These are phyloP conservation scores for Poecilobothrus nobilitatus DNA, from an alignment of 2,888 invertebrate genomes.

Conservation along the genomic window DNA sequence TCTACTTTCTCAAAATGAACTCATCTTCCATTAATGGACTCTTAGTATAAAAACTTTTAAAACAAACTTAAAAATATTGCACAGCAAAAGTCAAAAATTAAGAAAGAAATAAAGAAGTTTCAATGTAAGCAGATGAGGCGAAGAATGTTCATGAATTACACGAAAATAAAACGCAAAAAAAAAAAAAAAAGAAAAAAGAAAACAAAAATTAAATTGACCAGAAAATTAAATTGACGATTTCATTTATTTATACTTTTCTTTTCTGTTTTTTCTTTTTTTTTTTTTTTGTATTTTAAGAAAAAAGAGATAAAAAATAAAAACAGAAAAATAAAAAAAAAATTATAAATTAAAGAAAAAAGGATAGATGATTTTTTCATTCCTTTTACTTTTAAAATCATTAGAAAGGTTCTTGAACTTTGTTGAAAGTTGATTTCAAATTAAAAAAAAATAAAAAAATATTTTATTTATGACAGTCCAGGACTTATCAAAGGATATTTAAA, in stretches of 20 bases:
- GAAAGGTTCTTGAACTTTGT: background rate
- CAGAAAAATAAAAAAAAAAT: background rate
- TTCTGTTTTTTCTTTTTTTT: too few relatives aligned
- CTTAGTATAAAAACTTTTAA: too few relatives aligned
- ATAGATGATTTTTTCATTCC: too few relatives aligned
- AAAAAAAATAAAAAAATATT: too few relatives aligned
- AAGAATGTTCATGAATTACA: too few relatives aligned
- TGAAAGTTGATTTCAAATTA: background rate
- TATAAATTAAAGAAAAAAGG: too few relatives aligned
- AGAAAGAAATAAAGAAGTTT: background rate
- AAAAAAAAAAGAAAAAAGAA: background rate
- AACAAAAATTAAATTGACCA: conserved; percentile 6
- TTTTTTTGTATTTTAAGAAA: background rate
- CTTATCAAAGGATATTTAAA: too few relatives aligned
- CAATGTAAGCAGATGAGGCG: background rate
- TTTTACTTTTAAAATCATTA: background rate
- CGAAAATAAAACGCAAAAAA: background rate
- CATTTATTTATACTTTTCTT: background rate
- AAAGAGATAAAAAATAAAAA: background rate
- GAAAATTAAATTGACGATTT: background rate
- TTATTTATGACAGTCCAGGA: too few relatives aligned
- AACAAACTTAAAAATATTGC: too few relatives aligned
- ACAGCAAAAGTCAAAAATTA: background rate
- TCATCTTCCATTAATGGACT: too few relatives aligned
- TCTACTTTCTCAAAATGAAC: too few relatives aligned